These are phyloP conservation scores for Pogoniulus pusillus DNA, from an alignment of 2,797 vertebrate genomes.

Conservation along the genomic window DNA sequence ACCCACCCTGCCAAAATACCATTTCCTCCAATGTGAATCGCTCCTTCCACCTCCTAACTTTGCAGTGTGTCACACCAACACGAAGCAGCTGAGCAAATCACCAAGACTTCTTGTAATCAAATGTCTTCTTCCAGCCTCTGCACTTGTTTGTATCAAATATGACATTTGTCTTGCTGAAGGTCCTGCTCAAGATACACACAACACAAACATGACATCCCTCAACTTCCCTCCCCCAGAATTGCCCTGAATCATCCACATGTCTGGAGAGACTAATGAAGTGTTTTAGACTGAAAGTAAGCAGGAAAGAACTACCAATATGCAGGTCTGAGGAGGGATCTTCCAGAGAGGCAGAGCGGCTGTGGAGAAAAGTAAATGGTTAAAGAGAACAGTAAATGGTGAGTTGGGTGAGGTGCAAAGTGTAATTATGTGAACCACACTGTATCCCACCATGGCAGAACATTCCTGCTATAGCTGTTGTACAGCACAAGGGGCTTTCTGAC, in stretches of 20 bases:
- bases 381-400: neutral
- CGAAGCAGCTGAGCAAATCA: neutral
- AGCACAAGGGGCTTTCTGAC: neutral
- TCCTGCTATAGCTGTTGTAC: neutral
- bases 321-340: neutral
- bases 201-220: neutral
- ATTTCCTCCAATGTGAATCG: neutral
- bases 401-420: neutral
- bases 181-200: slow-evolving; percentile 19
- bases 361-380: neutral
- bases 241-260: neutral
- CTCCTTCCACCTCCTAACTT: slow-evolving; percentile 32
- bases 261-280: neutral
- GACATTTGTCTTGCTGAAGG: slow-evolving; percentile 30
- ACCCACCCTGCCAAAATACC: slow-evolving; percentile 16
- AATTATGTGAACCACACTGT: fast-evolving
- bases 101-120: neutral
- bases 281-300: neutral
- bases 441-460: neutral
- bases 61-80: neutral
- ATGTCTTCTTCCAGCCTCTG: neutral
- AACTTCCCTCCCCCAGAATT: neutral
- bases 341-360: neutral
- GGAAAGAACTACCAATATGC: neutral
- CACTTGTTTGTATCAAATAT: neutral